These are phyloP conservation scores for Lampropteryx suffumata DNA, from an alignment of 2,888 invertebrate genomes.

Conservation along the genomic window DNA sequence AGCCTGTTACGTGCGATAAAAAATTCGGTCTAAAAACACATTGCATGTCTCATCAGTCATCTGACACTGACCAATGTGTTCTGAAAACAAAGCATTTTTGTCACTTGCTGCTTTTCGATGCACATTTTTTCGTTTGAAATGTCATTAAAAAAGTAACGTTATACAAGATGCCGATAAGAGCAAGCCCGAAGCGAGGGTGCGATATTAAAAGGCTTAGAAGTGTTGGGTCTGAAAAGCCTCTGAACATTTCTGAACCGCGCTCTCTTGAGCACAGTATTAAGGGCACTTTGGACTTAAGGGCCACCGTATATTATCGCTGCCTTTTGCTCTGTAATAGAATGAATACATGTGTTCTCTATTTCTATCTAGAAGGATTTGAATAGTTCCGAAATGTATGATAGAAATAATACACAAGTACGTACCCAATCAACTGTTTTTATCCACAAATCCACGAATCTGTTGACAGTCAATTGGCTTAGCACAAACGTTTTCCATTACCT, in stretches of 20 bases:
- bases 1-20: too few species aligned
- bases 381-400: too few species aligned
- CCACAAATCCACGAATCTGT: conserved; percentile 16
- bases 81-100: too few species aligned
- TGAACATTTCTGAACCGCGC: conserved; percentile 76
- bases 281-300: conserved; percentile 75
- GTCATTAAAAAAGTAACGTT: conserved; percentile 67
- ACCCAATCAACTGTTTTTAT: neutral
- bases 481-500: conserved; percentile 37
- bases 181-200: conserved; percentile 58
- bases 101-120: neutral
- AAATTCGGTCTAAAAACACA: too few species aligned
- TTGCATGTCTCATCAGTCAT: too few species aligned
- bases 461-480: conserved; percentile 26
- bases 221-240: conserved; percentile 78
- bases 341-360: too few species aligned
- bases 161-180: conserved; percentile 60
- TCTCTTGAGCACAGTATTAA: conserved; percentile 81
- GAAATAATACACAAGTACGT: too few species aligned
- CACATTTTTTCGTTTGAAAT: conserved; percentile 40
- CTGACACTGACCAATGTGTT: too few species aligned
- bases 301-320: conserved; percentile 70
- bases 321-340: conserved; percentile 46
- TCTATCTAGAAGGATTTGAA: too few species aligned
- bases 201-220: conserved; percentile 81